Evolutionary conservation across 2,888 invertebrate species (phyloP), one percentile per base, ranked within the genome.

Genomic region (Zygothrica quintamaculata): DNA sequence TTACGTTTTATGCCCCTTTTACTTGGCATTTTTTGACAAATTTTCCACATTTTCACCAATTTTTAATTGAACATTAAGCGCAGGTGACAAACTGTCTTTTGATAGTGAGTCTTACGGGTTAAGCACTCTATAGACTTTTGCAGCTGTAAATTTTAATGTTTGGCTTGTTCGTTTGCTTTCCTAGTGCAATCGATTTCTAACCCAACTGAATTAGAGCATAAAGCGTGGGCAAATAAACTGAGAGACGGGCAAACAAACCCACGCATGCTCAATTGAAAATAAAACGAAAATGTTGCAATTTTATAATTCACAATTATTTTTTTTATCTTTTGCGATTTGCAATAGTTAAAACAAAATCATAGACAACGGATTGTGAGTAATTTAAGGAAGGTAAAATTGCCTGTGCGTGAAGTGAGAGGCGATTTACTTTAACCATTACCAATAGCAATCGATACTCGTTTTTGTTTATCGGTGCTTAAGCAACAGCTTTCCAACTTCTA

Each of bases 171-270:
- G 55, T 50, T 65, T 59, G 68, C 64, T 60, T 52, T 81, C 59
- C 61, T 81, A 59, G 60, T 67, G 74, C 84, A 81, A 81, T 85
- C 84, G 84, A 85, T 79, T 85, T 85, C 87, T 80, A 81, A 74
- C 75, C 77, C 53, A 74, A 65, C 72, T 78, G 84, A 84, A 84
- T 84, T 85, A 82, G 84, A 84, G 84, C 84, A 82, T 74, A 84
- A 80, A 87, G 77, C 76, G 81, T 82, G 77, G 74, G 80, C 86
- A 57, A 80, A 80, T 62, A 57, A 51, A 60, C 46, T 26, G 15
- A 58, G 31, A 47, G 65, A 66, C 50, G 1, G 48, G 36, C 46
- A 48, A 48, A 50, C 57, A 25, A 69, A 25, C 71, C 71, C 72
- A 81, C 81, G 72, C 84, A 84, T 73, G 62, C 80, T 77, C 78